Percentiles rank a stretch among this genome's conserved stretches.
These are phyloP conservation scores for Argentina silus DNA, from an alignment of 2,797 vertebrate genomes.

Conservation along the genomic window DNA sequence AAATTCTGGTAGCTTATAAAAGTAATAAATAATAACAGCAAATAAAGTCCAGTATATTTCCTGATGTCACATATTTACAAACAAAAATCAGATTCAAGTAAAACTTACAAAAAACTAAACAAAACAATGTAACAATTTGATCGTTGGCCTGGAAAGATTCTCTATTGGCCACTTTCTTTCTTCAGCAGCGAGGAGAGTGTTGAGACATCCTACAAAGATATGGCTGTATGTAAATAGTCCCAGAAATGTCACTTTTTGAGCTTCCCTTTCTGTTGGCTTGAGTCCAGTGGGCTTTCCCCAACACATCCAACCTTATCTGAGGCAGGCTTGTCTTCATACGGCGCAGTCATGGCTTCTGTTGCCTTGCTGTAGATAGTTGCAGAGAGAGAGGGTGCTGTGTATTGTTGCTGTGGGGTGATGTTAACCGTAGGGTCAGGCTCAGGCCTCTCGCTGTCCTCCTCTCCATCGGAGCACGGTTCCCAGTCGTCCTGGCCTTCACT, in stretches of 20 bases:
- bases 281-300: constrained; percentile 17
- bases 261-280: constrained; percentile 34
- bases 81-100: constrained; percentile 71
- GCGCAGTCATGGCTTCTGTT: constrained; percentile 23
- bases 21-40: constrained; percentile 83
- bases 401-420: constrained; percentile 29
- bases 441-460: constrained; percentile 59
- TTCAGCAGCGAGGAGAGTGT: constrained; percentile 6
- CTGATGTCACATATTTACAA: constrained; percentile 63
- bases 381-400: neutral
- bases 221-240: constrained; percentile 6
- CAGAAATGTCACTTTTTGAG: constrained; percentile 49
- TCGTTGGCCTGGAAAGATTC: neutral
- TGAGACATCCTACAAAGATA: constrained; percentile 16
- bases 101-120: constrained; percentile 40
- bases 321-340: constrained; percentile 22
- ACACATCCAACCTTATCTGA: constrained; percentile 27
- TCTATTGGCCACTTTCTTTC: constrained; percentile 9
- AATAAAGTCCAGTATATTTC: constrained; percentile 38
- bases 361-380: constrained; percentile 27
- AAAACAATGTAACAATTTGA: constrained; percentile 12
- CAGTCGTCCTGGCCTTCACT: constrained; percentile 82
- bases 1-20: constrained; percentile 73
- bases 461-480: constrained; percentile 83
- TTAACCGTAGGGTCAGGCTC: constrained; percentile 21